Conservation (phyloP, 2,113 vertebrate species). For the Tragelaphus imberbis region DNA sequence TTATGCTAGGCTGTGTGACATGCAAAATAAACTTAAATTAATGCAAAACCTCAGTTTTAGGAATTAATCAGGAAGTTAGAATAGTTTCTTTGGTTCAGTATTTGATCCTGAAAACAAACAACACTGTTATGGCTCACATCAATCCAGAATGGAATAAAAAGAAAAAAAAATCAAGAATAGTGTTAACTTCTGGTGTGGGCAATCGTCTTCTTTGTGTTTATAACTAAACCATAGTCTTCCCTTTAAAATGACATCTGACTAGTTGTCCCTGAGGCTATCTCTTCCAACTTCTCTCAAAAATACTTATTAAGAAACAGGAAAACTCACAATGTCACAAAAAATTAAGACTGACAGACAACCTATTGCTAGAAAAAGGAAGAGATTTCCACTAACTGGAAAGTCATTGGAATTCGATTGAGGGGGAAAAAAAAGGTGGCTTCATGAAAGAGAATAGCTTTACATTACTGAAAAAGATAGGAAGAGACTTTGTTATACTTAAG, state of each 20-base stretch:
- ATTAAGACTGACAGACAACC: slow-evolving; percentile 16
- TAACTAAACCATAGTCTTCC: neutral
- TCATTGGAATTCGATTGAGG: neutral
- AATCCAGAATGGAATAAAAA: neutral
- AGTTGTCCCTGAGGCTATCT: neutral
- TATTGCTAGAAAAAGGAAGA: slow-evolving; percentile 18
- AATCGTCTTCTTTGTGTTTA: neutral
- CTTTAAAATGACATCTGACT: neutral
- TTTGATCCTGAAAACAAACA: neutral
- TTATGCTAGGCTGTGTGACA: neutral
- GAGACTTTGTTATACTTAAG: neutral
- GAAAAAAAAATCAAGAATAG: neutral
- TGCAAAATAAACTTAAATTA: neutral
- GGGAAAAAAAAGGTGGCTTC: neutral
- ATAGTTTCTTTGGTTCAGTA: neutral
- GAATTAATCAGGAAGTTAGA: neutral
- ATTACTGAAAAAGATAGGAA: neutral
- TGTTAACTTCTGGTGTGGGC: neutral
- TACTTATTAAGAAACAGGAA: slow-evolving; percentile 6
- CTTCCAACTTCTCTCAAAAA: neutral
- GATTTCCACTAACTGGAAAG: slow-evolving; percentile 11
- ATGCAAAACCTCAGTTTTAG: neutral
- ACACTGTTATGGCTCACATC: neutral
- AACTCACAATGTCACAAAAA: neutral
- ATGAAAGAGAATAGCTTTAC: neutral